These are phyloP conservation scores for Drosophila siamana DNA, from an alignment of 2,888 invertebrate genomes.

Conservation along the genomic window DNA sequence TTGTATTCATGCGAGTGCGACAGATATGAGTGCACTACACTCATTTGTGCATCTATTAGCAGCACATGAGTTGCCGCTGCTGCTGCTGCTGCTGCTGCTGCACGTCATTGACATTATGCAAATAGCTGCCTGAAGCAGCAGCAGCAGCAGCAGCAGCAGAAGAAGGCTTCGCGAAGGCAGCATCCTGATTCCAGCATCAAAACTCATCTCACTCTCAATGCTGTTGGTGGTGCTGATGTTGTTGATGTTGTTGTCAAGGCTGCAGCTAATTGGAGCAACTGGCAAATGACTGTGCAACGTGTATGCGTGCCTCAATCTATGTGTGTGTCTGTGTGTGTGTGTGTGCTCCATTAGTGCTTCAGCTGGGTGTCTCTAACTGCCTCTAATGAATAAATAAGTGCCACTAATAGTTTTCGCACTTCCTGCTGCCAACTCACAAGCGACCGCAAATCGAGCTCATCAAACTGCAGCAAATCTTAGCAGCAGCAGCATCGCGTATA, in stretches of 20 bases:
- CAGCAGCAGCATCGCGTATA: constrained; percentile 34
- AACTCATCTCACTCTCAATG: not conserved
- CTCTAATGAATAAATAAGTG: constrained; percentile 84
- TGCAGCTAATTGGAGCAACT: constrained; percentile 70
- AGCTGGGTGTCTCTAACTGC: constrained; percentile 75
- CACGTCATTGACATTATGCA: constrained; percentile 67
- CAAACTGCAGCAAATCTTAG: constrained; percentile 56
- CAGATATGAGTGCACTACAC: constrained; percentile 15
- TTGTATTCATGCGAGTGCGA: not conserved
- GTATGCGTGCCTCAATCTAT: constrained; percentile 29
- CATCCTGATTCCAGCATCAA: constrained; percentile 44
- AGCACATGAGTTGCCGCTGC: constrained; percentile 31
- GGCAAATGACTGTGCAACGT: constrained; percentile 19
- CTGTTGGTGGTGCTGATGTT: not conserved
- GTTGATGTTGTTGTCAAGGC: constrained; percentile 10
- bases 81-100: constrained; percentile 25
- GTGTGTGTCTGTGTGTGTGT: constrained; percentile 29
- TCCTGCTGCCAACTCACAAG: constrained; percentile 63
- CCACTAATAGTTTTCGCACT: constrained; percentile 84
- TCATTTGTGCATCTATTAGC: constrained; percentile 31
- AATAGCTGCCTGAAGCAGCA: too few relatives aligned
- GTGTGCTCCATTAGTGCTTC: constrained; percentile 45
- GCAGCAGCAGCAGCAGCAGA: constrained; percentile 12
- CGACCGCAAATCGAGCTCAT: constrained; percentile 56
- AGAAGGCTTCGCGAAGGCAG: not conserved